Conservation (phyloP, 2,797 vertebrate genomes). For the Parotocinclus haroldoi region DNA sequence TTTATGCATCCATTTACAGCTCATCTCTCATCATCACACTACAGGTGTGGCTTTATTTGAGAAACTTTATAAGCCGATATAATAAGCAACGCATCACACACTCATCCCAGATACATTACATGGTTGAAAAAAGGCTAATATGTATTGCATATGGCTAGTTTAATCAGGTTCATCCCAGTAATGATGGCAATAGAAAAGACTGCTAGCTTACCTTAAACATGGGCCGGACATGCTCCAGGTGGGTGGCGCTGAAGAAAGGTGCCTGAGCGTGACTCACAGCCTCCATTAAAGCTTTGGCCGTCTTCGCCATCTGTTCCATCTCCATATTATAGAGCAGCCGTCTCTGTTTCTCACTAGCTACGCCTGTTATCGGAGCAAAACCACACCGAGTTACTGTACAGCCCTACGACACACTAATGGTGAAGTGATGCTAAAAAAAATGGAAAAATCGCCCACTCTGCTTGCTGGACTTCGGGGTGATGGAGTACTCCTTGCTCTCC, state of each 20-base stretch:
- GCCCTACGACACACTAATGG: too few relatives aligned
- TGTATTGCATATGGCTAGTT: background rate
- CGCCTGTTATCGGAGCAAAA: conserved; percentile 60
- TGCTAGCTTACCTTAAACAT: conserved; percentile 97
- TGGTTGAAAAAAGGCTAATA: background rate
- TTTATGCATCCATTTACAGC: too few relatives aligned
- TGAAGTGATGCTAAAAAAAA: too few relatives aligned
- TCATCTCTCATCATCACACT: too few relatives aligned
- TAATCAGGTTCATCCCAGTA: background rate
- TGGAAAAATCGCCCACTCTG: conserved; percentile 79
- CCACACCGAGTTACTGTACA: background rate
- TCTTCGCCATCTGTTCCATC: conserved; percentile 98
- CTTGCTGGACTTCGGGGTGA: conserved; percentile 86
- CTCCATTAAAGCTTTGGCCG: conserved; percentile 96
- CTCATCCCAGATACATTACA: background rate
- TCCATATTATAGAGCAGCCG: conserved; percentile 92
- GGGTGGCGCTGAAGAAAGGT: conserved; percentile 92
- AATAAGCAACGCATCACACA: too few relatives aligned
- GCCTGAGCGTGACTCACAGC: conserved; percentile 94
- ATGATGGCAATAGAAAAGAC: background rate
- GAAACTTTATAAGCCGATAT: too few relatives aligned
- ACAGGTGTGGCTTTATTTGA: too few relatives aligned
- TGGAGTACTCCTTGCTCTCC: conserved; percentile 89
- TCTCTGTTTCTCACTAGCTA: conserved; percentile 90
- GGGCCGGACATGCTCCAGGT: conserved; percentile 91